phyloP scores from a whole-genome alignment of 2,888 invertebrate species.

The Tetragnatha montana region DNA sequence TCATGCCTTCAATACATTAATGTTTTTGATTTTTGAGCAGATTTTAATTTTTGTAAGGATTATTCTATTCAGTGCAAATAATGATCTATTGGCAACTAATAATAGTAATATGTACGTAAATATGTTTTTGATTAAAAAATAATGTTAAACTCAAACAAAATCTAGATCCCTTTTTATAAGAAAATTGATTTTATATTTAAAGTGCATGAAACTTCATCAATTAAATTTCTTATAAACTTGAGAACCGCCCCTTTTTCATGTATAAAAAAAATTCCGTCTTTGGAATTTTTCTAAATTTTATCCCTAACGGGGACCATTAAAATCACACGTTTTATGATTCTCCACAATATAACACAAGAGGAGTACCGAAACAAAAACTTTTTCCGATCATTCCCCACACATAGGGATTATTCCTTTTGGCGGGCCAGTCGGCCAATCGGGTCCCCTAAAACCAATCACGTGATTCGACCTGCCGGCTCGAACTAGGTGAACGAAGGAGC shows the following conservation, averaged over 20 bases:
- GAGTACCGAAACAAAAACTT: not conserved
- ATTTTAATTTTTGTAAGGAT: too few relatives aligned
- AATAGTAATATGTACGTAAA: too few relatives aligned
- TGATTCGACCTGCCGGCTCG: slow-evolving; percentile 24
- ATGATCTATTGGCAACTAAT: too few relatives aligned
- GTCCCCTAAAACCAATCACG: not conserved
- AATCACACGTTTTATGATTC: not conserved
- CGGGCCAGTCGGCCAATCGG: not conserved
- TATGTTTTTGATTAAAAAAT: too few relatives aligned
- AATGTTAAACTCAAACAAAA: too few relatives aligned
- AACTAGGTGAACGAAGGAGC: slow-evolving; percentile 41
- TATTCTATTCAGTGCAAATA: too few relatives aligned
- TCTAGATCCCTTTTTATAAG: not conserved
- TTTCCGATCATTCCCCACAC: not conserved
- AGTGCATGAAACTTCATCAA: not conserved
- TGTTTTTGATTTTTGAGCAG: too few relatives aligned
- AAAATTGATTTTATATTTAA: not conserved
- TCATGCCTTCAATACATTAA: too few relatives aligned
- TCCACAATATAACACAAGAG: not conserved
- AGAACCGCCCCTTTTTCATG: not conserved
- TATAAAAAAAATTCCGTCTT: slow-evolving; percentile 4
- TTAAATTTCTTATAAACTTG: not conserved
- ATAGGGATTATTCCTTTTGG: not conserved
- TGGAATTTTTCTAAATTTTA: not conserved
- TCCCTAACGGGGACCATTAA: not conserved